Percentiles rank a stretch among this genome's conserved stretches.
Evolutionary conservation across 2,797 vertebrate genomes (phyloP).

Genomic region (Anabacerthia variegaticeps): DNA sequence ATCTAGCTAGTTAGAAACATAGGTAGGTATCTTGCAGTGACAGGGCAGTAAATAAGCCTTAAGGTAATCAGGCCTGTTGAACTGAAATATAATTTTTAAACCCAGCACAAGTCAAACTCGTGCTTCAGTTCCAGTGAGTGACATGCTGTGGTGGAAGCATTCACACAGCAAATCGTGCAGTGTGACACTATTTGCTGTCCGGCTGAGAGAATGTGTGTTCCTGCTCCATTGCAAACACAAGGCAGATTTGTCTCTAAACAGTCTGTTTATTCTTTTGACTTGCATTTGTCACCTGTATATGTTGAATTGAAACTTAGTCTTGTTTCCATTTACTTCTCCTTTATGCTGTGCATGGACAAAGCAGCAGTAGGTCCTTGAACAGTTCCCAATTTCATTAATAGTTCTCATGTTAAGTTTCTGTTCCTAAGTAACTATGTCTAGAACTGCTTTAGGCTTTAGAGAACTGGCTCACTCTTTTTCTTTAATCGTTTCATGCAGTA

Average conservation of each 20-base stretch:
- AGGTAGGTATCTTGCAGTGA: background rate
- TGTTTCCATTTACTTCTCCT: background rate
- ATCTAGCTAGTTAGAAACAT: background rate
- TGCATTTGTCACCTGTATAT: background rate
- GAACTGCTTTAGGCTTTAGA: background rate
- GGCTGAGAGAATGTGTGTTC: background rate
- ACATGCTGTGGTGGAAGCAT: rapidly evolving
- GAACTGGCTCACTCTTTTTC: background rate
- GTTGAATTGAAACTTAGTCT: background rate
- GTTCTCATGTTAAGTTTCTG: background rate
- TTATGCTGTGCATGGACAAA: background rate
- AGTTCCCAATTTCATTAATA: background rate
- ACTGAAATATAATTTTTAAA: background rate
- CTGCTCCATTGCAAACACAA: background rate
- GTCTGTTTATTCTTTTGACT: background rate
- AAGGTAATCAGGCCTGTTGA: background rate
- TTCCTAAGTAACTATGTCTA: background rate
- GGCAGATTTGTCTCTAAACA: background rate
- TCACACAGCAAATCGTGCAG: background rate
- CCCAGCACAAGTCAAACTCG: rapidly evolving
- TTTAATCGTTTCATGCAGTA: background rate
- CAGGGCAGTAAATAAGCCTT: background rate
- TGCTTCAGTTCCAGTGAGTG: background rate
- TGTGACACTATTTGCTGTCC: background rate
- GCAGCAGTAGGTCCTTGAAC: background rate